phyloP scores from a whole-genome alignment of 2,797 vertebrate genomes.

The Discoglossus pictus region DNA sequence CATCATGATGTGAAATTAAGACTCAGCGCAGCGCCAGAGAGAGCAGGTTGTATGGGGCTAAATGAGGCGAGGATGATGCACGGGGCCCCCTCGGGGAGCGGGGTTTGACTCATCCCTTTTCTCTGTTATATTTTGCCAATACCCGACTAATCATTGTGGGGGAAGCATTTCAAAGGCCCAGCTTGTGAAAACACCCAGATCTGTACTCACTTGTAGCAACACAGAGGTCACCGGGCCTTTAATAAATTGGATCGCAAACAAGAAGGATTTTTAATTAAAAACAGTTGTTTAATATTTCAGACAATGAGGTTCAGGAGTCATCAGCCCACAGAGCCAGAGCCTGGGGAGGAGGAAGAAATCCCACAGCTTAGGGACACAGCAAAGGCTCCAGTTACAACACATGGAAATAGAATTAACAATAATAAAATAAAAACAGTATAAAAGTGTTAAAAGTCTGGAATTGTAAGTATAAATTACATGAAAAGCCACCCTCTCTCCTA shows the following conservation, averaged over 20 bases:
- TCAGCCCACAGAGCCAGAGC: too few relatives aligned
- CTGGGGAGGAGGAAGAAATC: too few relatives aligned
- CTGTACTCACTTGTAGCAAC: constrained; percentile 48
- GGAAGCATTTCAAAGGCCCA: constrained; percentile 60
- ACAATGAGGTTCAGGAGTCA: neutral
- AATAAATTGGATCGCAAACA: constrained; percentile 37
- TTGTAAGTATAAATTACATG: too few relatives aligned
- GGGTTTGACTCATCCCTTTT: constrained; percentile 62
- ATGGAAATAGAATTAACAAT: too few relatives aligned
- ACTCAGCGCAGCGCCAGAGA: too few relatives aligned
- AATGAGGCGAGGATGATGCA: constrained; percentile 2
- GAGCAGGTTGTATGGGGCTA: neutral
- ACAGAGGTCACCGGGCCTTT: constrained; percentile 48
- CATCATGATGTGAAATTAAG: too few relatives aligned
- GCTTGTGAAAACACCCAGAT: constrained; percentile 64
- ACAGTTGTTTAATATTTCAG: constrained; percentile 21
- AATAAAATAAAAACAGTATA: too few relatives aligned
- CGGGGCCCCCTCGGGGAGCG: constrained; percentile 19
- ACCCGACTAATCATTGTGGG: constrained; percentile 51
- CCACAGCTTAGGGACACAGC: too few relatives aligned
- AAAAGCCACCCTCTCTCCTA: too few relatives aligned
- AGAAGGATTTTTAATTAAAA: constrained; percentile 43
- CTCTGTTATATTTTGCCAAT: constrained; percentile 50
- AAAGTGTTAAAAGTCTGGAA: too few relatives aligned
- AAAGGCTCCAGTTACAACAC: too few relatives aligned